Conservation (phyloP, 2,888 invertebrate genomes). For the Watsonalla cultraria region DNA sequence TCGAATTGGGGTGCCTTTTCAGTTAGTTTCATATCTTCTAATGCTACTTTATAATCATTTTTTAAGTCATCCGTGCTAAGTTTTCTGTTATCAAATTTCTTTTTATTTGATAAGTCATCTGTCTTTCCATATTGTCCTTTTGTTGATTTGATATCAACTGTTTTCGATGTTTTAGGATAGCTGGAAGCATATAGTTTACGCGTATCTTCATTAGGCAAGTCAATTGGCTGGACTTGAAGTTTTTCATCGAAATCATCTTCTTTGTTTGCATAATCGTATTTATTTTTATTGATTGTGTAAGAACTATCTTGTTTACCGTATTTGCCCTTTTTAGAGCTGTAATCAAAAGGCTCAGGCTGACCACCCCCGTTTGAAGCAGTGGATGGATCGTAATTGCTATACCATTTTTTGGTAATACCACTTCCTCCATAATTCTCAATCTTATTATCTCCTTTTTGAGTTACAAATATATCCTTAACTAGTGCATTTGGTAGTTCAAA, state of each 20-base stretch:
- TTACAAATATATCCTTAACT: slow-evolving; percentile 50
- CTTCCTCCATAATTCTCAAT: slow-evolving; percentile 28
- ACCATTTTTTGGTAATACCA: slow-evolving; percentile 33
- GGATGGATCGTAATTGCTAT: slow-evolving; percentile 23
- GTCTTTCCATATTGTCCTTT: slow-evolving; percentile 30
- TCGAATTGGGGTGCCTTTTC: too few relatives aligned
- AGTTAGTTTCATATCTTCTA: background rate
- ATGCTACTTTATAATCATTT: background rate
- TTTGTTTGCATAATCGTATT: slow-evolving; percentile 1
- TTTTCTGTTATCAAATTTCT: background rate
- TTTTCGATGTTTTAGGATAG: slow-evolving; percentile 17
- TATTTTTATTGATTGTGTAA: background rate
- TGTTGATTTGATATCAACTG: slow-evolving; percentile 33
- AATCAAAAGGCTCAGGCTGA: slow-evolving; percentile 21
- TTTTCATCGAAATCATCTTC: slow-evolving; percentile 6
- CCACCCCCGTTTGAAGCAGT: slow-evolving; percentile 12
- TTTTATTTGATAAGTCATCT: background rate
- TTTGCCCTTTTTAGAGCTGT: slow-evolving; percentile 19
- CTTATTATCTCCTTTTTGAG: slow-evolving; percentile 45
- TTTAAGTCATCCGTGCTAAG: background rate
- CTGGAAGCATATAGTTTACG: slow-evolving; percentile 6
- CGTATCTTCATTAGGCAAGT: background rate
- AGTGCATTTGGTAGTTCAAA: slow-evolving; percentile 58
- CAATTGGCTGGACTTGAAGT: slow-evolving; percentile 3
- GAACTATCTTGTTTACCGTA: slow-evolving; percentile 10